These are phyloP conservation scores for Uloborus plumipes DNA, from an alignment of 2,888 invertebrate species.

Conservation along the genomic window DNA sequence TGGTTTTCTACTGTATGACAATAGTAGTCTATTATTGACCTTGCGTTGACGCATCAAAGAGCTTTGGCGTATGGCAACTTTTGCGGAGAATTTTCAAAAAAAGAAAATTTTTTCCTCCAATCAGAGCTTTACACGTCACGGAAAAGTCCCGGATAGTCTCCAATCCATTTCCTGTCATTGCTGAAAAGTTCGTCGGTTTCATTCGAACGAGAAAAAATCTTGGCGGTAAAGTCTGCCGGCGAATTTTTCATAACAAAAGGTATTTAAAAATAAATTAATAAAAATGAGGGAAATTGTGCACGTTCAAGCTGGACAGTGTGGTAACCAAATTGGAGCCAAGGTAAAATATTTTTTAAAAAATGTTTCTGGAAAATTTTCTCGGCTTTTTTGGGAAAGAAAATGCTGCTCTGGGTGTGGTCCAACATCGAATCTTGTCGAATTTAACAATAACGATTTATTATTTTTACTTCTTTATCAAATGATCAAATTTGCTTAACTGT, in stretches of 20 bases:
- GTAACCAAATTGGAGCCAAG: conserved; percentile 75
- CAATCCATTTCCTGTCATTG: conserved; percentile 4
- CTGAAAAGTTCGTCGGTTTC: too few species aligned
- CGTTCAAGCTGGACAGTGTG: conserved; percentile 75
- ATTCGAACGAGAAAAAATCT: too few species aligned
- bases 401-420: too few species aligned
- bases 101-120: conserved; percentile 16
- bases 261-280: background rate
- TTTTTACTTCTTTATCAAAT: too few species aligned
- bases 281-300: conserved; percentile 73
- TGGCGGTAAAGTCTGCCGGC: background rate
- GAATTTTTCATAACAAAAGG: background rate
- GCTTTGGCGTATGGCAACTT: conserved; percentile 18
- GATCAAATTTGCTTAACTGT: too few species aligned
- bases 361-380: too few species aligned
- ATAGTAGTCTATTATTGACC: conserved; percentile 41
- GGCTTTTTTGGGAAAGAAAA: too few species aligned
- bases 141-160: conserved; percentile 10
- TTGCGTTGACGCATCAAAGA: conserved; percentile 10
- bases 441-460: too few species aligned
- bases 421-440: too few species aligned
- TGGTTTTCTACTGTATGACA: background rate
- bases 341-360: conserved; percentile 67
- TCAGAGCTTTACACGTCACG: conserved; percentile 12
- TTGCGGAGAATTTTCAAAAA: conserved; percentile 28